A percentile compares a stretch with the other conserved stretches of the same genome.
These are phyloP conservation scores for Lamellibrachia luymesi DNA, from an alignment of 1,140 invertebrate species.

Conservation along the genomic window DNA sequence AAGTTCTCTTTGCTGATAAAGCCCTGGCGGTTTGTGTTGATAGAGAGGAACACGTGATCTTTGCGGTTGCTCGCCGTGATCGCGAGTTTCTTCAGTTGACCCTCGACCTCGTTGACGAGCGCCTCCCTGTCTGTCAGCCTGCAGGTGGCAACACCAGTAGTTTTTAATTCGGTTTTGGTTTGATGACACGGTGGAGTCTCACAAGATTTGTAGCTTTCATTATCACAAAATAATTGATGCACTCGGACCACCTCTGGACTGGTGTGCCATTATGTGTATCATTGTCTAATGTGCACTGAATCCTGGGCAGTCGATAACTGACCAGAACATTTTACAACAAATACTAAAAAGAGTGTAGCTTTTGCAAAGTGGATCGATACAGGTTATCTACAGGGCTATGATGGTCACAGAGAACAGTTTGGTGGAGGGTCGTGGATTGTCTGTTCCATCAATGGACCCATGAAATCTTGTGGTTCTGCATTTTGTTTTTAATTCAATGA, in stretches of 20 bases:
- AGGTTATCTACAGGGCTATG: no score
- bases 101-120: slow-evolving; percentile 40
- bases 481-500: no score
- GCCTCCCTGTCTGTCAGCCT: background rate
- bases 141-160: background rate
- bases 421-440: no score
- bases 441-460: no score
- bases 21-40: slow-evolving; percentile 51
- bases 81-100: slow-evolving; percentile 55
- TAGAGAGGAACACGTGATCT: slow-evolving; percentile 55
- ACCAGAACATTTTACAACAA: background rate
- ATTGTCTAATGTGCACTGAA: background rate
- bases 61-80: slow-evolving; percentile 54
- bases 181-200: background rate
- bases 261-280: background rate
- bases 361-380: no score
- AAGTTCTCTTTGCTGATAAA: slow-evolving; percentile 52
- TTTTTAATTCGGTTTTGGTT: background rate
- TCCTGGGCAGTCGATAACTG: background rate
- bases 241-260: no score
- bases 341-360: background rate
- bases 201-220: background rate
- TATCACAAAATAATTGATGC: background rate
- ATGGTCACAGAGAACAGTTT: no score
- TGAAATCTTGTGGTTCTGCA: no score